Evolutionary conservation across 2,888 invertebrate species (phyloP).

Genomic region (Athetis lepigone): DNA sequence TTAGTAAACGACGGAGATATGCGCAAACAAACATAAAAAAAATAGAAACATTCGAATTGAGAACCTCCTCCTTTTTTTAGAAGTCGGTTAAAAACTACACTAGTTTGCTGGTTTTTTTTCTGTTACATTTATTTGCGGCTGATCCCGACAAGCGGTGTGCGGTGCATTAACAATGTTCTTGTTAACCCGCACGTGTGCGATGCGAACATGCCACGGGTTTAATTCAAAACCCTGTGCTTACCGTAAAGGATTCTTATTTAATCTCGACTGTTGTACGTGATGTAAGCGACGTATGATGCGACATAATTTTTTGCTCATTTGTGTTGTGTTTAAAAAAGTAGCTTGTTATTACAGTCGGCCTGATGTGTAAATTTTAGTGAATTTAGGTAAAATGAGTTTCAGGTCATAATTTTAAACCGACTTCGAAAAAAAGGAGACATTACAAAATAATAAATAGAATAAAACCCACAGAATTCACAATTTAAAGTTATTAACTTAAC

Average conservation of each 20-base stretch:
- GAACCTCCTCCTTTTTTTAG: no score
- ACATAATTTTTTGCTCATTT: slow-evolving; percentile 10
- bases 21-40: no score
- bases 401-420: no score
- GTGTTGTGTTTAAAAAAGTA: slow-evolving; percentile 2
- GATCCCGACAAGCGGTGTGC: slow-evolving; percentile 24
- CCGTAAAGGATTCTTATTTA: slow-evolving; percentile 18
- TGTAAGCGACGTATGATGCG: neutral
- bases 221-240: slow-evolving; percentile 24
- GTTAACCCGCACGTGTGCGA: slow-evolving; percentile 29
- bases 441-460: no score
- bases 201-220: slow-evolving; percentile 4
- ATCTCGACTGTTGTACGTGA: slow-evolving; percentile 10
- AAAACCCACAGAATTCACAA: no score
- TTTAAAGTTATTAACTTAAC: no score
- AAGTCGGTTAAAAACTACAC: slow-evolving; percentile 22
- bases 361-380: no score
- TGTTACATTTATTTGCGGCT: slow-evolving; percentile 26
- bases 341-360: no score
- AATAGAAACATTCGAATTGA: no score
- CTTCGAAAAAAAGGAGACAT: no score
- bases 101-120: slow-evolving; percentile 24
- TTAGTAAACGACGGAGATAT: no score
- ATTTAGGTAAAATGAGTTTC: no score
- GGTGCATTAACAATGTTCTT: slow-evolving; percentile 49